These are phyloP conservation scores for Protobothrops flavoviridis DNA, from an alignment of 2,113 vertebrate species.

Conservation along the genomic window DNA sequence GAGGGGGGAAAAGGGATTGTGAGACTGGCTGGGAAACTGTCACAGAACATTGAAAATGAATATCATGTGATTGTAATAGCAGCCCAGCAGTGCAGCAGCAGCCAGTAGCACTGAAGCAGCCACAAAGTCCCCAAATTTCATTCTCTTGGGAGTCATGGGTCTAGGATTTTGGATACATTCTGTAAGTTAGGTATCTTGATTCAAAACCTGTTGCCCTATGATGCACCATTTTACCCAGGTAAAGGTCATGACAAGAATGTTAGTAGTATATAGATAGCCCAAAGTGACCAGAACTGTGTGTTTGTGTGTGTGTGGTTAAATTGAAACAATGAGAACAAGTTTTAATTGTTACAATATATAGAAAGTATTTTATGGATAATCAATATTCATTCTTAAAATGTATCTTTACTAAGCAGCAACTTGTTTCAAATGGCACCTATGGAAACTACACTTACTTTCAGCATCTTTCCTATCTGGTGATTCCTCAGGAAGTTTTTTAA, in stretches of 20 bases:
- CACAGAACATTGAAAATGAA: background rate
- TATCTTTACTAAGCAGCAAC: background rate
- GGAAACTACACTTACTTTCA: constrained; percentile 78
- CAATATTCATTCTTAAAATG: background rate
- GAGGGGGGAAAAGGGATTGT: background rate
- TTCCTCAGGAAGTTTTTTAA: constrained; percentile 89
- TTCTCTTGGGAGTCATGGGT: background rate
- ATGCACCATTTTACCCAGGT: background rate
- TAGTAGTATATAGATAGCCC: background rate
- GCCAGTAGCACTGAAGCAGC: background rate
- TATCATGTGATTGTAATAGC: background rate
- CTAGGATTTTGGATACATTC: background rate
- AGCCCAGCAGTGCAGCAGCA: background rate
- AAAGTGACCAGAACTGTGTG: background rate
- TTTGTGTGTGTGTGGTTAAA: background rate
- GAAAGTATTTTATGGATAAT: background rate
- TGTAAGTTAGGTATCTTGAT: background rate
- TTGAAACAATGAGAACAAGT: background rate
- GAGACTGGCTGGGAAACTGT: background rate
- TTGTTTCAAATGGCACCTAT: background rate
- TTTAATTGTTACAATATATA: background rate
- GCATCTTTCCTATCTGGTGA: constrained; percentile 88
- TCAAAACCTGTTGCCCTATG: background rate
- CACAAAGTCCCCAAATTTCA: background rate
- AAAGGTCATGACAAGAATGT: background rate